These are phyloP conservation scores for Turritopsis rubra DNA, from an alignment of 30 jellyfish, hydroid and myxozoan species.

Conservation along the genomic window DNA sequence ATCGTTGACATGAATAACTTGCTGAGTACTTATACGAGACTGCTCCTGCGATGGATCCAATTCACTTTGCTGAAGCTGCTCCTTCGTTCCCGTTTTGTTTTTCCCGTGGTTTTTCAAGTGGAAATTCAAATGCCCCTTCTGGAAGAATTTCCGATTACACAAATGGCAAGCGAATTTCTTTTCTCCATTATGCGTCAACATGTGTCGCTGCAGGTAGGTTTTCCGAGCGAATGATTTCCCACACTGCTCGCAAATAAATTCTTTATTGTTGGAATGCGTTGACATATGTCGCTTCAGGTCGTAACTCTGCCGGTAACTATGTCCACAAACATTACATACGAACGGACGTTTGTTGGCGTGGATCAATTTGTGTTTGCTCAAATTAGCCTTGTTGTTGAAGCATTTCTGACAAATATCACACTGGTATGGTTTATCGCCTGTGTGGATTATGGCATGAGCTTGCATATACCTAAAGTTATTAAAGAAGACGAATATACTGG, in stretches of 20 bases:
- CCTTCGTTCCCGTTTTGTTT: not conserved
- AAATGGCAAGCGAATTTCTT: conserved; percentile 15
- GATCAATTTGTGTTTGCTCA: conserved; percentile 23
- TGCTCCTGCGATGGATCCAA: not conserved
- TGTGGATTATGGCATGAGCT: conserved; percentile 39
- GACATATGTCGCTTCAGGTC: conserved; percentile 44
- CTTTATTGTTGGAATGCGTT: conserved; percentile 30
- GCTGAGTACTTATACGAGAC: not conserved
- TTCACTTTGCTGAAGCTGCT: not conserved
- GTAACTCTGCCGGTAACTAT: conserved; percentile 38
- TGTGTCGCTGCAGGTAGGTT: conserved; percentile 28
- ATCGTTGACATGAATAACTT: not conserved
- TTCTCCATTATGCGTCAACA: conserved; percentile 24
- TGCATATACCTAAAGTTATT: conserved; percentile 30
- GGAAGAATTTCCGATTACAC: conserved; percentile 26
- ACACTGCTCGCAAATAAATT: conserved; percentile 26
- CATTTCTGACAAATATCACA: conserved; percentile 30
- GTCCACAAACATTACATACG: conserved; percentile 46
- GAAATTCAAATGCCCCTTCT: conserved; percentile 19
- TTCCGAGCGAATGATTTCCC: conserved; percentile 36
- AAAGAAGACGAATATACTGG: not conserved
- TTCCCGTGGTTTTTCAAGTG: conserved; percentile 17
- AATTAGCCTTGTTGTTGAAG: conserved; percentile 40
- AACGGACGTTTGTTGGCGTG: conserved; percentile 37
- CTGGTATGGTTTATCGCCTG: conserved; percentile 39